Base-by-base conservation (phyloP, 2,113 vertebrate genomes). In the Phrynosoma blainvillii region DNA sequence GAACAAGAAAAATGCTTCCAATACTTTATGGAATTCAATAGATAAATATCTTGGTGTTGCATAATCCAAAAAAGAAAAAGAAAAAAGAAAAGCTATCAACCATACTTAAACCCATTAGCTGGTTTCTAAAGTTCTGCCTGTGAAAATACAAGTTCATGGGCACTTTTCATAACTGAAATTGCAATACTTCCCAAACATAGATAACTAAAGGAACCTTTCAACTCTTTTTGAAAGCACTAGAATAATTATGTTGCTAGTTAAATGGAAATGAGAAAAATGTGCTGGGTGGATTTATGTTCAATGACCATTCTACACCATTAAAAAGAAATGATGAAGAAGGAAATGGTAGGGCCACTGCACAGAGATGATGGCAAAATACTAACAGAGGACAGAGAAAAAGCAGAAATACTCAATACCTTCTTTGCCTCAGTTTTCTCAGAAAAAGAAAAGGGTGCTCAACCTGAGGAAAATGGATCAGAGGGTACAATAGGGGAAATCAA, bases 91-190 rank as follows among this genome's bases (percentile, higher is more conserved):
- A 3, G 82, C 77, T 40, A 13, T 62, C 10, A 56, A 27, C 70
- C 30, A n/a, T 76, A 32, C 25, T 80, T 87, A 81, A 87, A 75
- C 23, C 21, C 36, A 82, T 81, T 87, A 62, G 32, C 18, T 74
- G 47, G 4, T n/a, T 25, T 81, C 18, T 75, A 32, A 87, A 74
- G 27, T n/a, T 75, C 6, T 47, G 18, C 30, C 68, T 65, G 13
- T 82, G 70, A 80, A 79, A 79, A 62, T 25, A 27, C 10, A 81
- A 73, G 68, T 80, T 42, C 20, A 54, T 23, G 32, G 32, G 11
- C 36, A 47, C 42, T 54, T 5, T 68, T 79, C 81, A 40, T 73
- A 71, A 71, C 40, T 87, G 68, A 87, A 87, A 65, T 62, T 40
- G 20, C 56, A 82, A n/a, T 65, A 65, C 70, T 47, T 87, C 79